These are phyloP conservation scores for Quadriops clusia DNA, from an alignment of 2,888 invertebrate genomes.

Conservation along the genomic window DNA sequence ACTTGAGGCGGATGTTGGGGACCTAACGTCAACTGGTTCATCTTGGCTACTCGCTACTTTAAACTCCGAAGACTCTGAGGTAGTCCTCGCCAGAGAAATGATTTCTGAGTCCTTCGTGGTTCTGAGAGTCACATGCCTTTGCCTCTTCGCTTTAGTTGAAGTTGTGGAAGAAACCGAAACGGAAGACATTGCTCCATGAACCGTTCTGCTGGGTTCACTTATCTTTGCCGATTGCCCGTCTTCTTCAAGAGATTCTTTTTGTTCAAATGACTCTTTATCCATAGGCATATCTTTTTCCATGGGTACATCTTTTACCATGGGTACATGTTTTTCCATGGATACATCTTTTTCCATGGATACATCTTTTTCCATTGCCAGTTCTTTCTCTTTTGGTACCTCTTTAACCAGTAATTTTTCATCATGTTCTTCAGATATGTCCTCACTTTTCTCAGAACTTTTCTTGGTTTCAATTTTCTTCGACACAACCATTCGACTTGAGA, in stretches of 20 bases:
- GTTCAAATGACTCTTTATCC: constrained; percentile 6
- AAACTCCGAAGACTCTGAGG: no score
- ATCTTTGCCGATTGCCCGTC: background rate
- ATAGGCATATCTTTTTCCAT: background rate
- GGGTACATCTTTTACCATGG: constrained; percentile 1
- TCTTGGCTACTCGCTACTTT: no score
- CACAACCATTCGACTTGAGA: no score
- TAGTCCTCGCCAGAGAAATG: no score
- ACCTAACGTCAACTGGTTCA: no score
- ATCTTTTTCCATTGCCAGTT: constrained; percentile 6
- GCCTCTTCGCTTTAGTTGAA: no score
- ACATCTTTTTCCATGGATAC: constrained; percentile 7
- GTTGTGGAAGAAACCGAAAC: no score
- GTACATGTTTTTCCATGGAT: background rate
- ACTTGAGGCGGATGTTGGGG: no score
- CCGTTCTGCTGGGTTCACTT: background rate
- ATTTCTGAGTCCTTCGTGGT: no score
- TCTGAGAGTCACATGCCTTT: no score
- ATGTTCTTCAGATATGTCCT: constrained; percentile 8
- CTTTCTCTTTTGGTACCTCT: constrained; percentile 5
- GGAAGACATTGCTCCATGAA: no score
- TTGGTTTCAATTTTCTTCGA: constrained; percentile 2
- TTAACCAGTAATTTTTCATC: constrained; percentile 6
- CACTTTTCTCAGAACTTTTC: constrained; percentile 4
- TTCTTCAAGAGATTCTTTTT: constrained; percentile 3